A percentile compares a stretch with the other conserved stretches of the same genome.
These are phyloP conservation scores for Sporophila hypoxantha DNA, from an alignment of 2,113 vertebrate genomes.

Conservation along the genomic window DNA sequence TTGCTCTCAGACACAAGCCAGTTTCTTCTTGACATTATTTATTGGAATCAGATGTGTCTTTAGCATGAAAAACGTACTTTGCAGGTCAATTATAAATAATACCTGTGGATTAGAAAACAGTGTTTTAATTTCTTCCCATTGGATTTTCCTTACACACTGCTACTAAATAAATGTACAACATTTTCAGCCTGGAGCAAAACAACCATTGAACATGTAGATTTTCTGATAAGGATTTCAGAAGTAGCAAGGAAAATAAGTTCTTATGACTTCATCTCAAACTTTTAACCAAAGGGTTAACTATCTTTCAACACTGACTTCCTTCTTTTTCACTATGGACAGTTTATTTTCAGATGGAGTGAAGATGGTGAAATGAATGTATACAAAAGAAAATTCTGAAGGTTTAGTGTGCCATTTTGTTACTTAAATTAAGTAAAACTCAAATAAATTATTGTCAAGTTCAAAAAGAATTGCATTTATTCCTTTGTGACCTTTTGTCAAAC, in stretches of 20 bases:
- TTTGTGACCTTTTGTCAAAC: constrained; percentile 46
- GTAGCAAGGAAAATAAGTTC: neutral
- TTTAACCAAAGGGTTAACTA: constrained; percentile 30
- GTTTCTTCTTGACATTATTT: neutral
- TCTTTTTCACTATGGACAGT: constrained; percentile 8
- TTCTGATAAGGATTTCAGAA: neutral
- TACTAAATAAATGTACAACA: neutral
- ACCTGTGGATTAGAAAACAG: neutral
- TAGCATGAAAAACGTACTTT: neutral
- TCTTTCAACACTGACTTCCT: constrained; percentile 17
- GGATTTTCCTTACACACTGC: neutral
- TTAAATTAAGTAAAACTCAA: constrained; percentile 53
- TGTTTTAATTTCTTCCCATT: neutral
- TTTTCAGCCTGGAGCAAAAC: neutral
- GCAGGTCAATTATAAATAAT: neutral
- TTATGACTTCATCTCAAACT: neutral
- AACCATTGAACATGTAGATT: neutral
- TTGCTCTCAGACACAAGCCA: neutral
- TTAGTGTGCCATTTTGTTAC: constrained; percentile 38
- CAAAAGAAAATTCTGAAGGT: constrained; percentile 47
- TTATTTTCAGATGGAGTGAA: neutral
- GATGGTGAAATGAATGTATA: constrained; percentile 51
- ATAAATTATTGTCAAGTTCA: constrained; percentile 65
- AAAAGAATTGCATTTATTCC: constrained; percentile 58
- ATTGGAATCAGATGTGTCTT: neutral